Percentiles rank a stretch among this genome's conserved stretches.
Conservation (phyloP, 2,797 vertebrate genomes). For the Bradypus variegatus region DNA sequence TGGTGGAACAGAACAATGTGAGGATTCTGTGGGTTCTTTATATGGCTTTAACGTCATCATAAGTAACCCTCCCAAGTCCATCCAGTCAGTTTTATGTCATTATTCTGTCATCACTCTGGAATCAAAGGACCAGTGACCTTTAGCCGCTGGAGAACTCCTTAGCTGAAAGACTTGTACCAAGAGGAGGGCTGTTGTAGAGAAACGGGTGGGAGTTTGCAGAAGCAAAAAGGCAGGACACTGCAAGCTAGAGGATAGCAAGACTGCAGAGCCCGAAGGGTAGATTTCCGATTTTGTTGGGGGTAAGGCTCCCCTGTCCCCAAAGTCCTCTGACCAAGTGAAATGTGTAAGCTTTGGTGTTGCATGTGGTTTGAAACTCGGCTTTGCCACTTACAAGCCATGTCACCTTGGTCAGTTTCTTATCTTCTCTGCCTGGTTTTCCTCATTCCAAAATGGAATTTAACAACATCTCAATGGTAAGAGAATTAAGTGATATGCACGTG, state of each 20-base stretch:
- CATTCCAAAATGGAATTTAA: background rate
- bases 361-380: background rate
- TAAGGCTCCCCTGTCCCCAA: too few relatives aligned
- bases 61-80: rapidly evolving
- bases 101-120: background rate
- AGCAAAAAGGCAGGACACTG: background rate
- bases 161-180: background rate
- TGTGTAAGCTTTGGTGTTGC: background rate
- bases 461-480: background rate
- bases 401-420: background rate
- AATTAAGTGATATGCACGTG: background rate
- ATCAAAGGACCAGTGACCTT: background rate
- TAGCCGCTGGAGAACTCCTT: rapidly evolving
- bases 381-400: background rate
- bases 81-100: background rate
- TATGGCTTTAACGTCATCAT: background rate
- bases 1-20: background rate
- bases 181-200: background rate
- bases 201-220: background rate
- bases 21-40: background rate
- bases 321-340: background rate
- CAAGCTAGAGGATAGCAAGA: background rate
- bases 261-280: too few relatives aligned
- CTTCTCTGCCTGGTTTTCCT: background rate
- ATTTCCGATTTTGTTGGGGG: background rate